These are phyloP conservation scores for Arvicola amphibius DNA, from an alignment of 2,797 vertebrate genomes.

Conservation along the genomic window DNA sequence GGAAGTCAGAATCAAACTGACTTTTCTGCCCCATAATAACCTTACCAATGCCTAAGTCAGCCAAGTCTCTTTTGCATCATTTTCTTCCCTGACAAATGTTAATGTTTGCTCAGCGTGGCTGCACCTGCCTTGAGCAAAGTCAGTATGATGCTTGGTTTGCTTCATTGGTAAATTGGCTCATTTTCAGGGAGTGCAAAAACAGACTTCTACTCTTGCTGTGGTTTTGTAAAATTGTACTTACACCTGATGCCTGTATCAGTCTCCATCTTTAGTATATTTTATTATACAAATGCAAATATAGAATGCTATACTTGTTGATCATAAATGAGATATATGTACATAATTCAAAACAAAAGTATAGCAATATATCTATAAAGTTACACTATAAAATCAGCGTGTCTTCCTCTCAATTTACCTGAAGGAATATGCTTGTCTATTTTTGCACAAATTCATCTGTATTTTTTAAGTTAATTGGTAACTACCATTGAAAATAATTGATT, in stretches of 20 bases:
- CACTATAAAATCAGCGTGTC: not conserved
- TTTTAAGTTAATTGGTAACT: not conserved
- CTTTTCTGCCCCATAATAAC: not conserved
- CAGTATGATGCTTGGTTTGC: constrained; percentile 23
- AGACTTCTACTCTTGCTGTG: not conserved
- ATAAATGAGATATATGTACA: not conserved
- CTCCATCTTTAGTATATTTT: constrained; percentile 16
- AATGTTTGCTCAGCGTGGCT: constrained; percentile 49
- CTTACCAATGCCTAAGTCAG: constrained; percentile 9
- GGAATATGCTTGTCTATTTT: not conserved
- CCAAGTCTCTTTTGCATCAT: constrained; percentile 56
- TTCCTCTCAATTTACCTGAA: not conserved
- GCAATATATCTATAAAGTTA: not conserved
- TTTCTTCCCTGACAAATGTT: constrained; percentile 40
- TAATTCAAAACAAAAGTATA: constrained; percentile 46
- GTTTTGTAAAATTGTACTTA: constrained; percentile 26
- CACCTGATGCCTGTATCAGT: not conserved
- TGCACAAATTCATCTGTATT: not conserved
- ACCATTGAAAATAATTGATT: not conserved
- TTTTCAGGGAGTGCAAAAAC: constrained; percentile 30
- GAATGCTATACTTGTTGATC: not conserved
- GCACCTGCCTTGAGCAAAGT: constrained; percentile 56
- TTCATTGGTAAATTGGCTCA: constrained; percentile 53
- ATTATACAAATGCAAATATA: not conserved
- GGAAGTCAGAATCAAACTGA: constrained; percentile 36